Evolutionary conservation across 2,113 vertebrate species (phyloP).

Genomic region (Phaethon lepturus): DNA sequence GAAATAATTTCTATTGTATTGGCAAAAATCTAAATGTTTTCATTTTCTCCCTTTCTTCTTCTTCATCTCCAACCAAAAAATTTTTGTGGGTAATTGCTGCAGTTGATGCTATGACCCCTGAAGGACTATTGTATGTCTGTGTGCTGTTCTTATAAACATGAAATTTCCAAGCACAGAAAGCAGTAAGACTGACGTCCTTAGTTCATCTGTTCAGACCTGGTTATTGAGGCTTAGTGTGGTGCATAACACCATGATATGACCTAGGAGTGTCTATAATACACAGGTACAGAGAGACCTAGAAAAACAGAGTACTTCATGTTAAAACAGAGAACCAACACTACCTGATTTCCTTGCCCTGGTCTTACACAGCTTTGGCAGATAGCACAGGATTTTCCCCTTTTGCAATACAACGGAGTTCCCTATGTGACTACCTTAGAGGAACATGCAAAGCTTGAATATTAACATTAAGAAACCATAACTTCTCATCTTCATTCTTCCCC

Average conservation of each 20-base stretch:
- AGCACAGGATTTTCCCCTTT: not conserved
- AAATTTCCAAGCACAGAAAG: not conserved
- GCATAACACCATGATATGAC: not conserved
- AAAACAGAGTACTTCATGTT: not conserved
- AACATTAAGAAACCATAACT: not conserved
- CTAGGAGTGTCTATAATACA: not conserved
- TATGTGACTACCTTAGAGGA: not conserved
- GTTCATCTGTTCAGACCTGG: not conserved
- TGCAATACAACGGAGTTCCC: not conserved
- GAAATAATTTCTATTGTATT: not conserved
- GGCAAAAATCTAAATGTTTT: not conserved
- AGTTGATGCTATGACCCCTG: not conserved
- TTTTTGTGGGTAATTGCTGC: not conserved
- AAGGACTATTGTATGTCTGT: not conserved
- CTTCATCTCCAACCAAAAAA: not conserved
- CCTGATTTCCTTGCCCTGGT: not conserved
- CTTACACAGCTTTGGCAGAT: not conserved
- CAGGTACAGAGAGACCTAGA: not conserved
- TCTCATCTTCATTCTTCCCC: not conserved
- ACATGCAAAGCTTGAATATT: not conserved
- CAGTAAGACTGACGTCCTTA: not conserved
- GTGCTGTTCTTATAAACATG: not conserved
- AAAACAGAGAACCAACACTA: not conserved
- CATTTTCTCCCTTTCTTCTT: not conserved
- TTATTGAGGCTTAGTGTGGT: slow-evolving; percentile 4